Percentiles rank a stretch among this genome's conserved stretches.
Conservation (phyloP, 2,888 invertebrate species). For the Hypomecis atomaria region DNA sequence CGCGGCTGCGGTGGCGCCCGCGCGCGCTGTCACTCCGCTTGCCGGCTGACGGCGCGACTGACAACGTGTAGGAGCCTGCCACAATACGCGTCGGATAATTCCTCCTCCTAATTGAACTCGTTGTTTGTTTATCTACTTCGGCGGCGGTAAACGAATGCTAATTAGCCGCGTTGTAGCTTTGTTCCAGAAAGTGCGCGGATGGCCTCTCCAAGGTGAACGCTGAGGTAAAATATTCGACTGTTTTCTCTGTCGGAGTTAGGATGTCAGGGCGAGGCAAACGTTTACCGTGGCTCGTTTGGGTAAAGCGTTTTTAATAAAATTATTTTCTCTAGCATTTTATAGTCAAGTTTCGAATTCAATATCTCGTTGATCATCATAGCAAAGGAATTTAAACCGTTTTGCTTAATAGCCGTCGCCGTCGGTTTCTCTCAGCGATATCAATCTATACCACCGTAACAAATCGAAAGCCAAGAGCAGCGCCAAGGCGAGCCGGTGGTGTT, state of each 20-base stretch:
- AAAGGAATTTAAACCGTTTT: slow-evolving; percentile 16
- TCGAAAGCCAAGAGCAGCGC: slow-evolving; percentile 18
- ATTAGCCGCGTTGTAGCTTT: slow-evolving; percentile 15
- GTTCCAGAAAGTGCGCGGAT: slow-evolving; percentile 13
- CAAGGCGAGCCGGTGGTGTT: neutral
- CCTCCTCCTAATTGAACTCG: slow-evolving; percentile 21
- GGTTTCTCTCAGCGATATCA: slow-evolving; percentile 23
- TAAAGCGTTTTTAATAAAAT: neutral
- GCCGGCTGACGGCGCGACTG: slow-evolving; percentile 11
- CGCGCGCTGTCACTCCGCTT: neutral
- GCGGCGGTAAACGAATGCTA: slow-evolving; percentile 17
- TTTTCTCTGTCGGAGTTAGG: slow-evolving; percentile 4
- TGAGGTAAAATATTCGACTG: slow-evolving; percentile 1
- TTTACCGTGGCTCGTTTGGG: neutral
- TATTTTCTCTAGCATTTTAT: too few relatives aligned
- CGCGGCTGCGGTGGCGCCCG: slow-evolving; percentile 15
- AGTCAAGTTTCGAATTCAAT: neutral
- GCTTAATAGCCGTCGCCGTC: slow-evolving; percentile 8
- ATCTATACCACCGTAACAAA: slow-evolving; percentile 26
- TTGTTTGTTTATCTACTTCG: slow-evolving; percentile 19
- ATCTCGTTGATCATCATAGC: slow-evolving; percentile 1
- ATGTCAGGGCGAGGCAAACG: neutral
- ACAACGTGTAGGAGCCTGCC: slow-evolving; percentile 9
- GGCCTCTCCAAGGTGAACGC: slow-evolving; percentile 19
- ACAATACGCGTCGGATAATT: slow-evolving; percentile 5